Evolutionary conservation across 2,113 vertebrate genomes (phyloP).

Genomic region (Poicephalus gulielmi): DNA sequence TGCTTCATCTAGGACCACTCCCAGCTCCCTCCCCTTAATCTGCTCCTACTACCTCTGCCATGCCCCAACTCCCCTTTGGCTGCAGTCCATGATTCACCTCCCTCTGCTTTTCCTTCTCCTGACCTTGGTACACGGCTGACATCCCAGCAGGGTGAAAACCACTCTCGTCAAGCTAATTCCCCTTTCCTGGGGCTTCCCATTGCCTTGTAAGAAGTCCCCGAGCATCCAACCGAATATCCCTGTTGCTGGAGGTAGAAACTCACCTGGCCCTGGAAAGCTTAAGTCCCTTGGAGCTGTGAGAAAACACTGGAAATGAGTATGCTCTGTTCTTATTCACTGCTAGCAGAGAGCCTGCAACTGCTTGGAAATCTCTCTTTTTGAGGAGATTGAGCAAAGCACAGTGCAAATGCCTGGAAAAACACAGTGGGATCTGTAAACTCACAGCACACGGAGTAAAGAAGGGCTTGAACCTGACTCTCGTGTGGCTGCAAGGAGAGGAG

Average conservation of each 20-base stretch:
- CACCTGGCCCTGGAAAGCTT: background rate
- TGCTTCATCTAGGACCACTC: background rate
- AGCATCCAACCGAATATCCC: background rate
- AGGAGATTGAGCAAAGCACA: background rate
- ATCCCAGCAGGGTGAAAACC: background rate
- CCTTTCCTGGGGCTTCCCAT: conserved; percentile 23
- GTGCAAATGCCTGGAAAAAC: background rate
- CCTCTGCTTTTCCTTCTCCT: conserved; percentile 2
- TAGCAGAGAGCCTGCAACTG: background rate
- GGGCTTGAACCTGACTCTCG: background rate
- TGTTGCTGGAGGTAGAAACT: background rate
- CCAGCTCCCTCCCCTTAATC: background rate
- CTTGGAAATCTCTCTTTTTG: background rate
- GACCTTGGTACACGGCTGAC: background rate
- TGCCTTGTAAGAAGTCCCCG: background rate
- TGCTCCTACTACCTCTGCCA: background rate
- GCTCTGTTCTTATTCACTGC: background rate
- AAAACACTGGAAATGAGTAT: background rate
- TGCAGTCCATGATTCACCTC: background rate
- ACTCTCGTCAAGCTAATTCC: background rate
- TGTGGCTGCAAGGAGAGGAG: background rate
- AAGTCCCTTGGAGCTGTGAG: background rate
- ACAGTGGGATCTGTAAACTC: background rate
- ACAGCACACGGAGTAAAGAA: background rate
- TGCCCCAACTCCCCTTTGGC: background rate